phyloP scores from a whole-genome alignment of 2,888 invertebrate genomes.

The Caenorhabditis imperialis region DNA sequence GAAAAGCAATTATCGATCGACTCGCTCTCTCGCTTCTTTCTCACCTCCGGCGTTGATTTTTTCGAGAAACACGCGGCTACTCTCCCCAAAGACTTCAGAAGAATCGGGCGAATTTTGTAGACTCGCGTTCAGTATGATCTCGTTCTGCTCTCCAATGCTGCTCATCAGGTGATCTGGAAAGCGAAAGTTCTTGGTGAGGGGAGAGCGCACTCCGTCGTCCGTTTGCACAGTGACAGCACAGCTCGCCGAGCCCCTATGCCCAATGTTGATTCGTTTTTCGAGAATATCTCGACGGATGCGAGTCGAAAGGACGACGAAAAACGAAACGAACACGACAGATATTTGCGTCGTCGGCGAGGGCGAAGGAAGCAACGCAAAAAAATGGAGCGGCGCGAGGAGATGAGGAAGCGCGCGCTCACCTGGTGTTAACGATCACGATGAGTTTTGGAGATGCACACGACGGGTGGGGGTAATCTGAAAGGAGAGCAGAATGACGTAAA shows the following conservation, averaged over 20 bases:
- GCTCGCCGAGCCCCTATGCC: constrained; percentile 5
- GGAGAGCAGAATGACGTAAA: constrained; percentile 6
- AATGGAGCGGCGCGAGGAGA: constrained; percentile 4
- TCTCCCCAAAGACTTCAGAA: constrained; percentile 9
- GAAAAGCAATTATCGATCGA: too few species aligned
- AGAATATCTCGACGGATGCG: constrained; percentile 17
- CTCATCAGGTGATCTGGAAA: constrained; percentile 52
- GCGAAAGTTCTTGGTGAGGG: too few species aligned
- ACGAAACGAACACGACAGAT: constrained; percentile 14
- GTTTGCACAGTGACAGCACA: constrained; percentile 51
- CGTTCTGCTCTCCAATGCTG: constrained; percentile 39
- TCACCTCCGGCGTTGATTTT: constrained; percentile 9
- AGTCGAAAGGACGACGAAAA: not conserved
- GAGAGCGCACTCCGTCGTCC: constrained; percentile 9
- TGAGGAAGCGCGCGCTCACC: constrained; percentile 13
- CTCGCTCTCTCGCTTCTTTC: too few species aligned
- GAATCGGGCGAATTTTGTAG: constrained; percentile 27
- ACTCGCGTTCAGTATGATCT: constrained; percentile 43
- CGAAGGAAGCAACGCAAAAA: not conserved
- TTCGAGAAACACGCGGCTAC: constrained; percentile 31
- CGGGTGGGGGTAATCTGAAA: too few species aligned
- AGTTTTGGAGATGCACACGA: constrained; percentile 11
- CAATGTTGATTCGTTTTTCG: constrained; percentile 47
- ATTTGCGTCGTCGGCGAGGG: constrained; percentile 17
- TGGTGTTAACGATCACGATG: constrained; percentile 44